These are phyloP conservation scores for Euproctis similis DNA, from an alignment of 2,888 invertebrate genomes.

Conservation along the genomic window DNA sequence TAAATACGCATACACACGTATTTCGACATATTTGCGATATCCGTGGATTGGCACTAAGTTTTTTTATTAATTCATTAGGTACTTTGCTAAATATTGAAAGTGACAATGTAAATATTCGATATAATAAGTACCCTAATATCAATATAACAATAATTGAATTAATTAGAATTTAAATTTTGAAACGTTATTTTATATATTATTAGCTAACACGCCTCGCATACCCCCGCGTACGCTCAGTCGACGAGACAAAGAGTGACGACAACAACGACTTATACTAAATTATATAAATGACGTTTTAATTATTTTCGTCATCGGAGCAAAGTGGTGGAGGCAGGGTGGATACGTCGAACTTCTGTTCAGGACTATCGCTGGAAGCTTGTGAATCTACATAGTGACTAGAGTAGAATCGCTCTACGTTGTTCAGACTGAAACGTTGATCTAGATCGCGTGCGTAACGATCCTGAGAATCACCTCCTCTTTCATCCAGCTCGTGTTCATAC, in stretches of 20 bases:
- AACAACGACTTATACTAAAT: conserved; percentile 35
- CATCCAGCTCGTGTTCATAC: conserved; percentile 48
- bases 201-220: conserved; percentile 32
- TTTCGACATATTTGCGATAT: conserved; percentile 49
- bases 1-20: conserved; percentile 47
- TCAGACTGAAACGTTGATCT: conserved; percentile 67
- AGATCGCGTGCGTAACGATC: conserved; percentile 55
- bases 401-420: conserved; percentile 67
- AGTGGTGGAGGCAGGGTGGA: conserved; percentile 86
- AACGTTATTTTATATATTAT: conserved; percentile 26
- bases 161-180: conserved; percentile 49
- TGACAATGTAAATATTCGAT: conserved; percentile 56
- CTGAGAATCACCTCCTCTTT: conserved; percentile 32
- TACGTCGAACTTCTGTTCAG: conserved; percentile 84
- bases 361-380: conserved; percentile 79
- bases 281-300: conserved; percentile 45
- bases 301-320: conserved; percentile 83
- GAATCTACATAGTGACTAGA: conserved; percentile 74
- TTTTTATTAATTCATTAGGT: conserved; percentile 39
- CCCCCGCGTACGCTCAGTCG: conserved; percentile 34
- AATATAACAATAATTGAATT: conserved; percentile 56
- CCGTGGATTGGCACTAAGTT: conserved; percentile 58
- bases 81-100: conserved; percentile 54
- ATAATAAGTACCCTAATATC: conserved; percentile 50
- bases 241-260: conserved; percentile 31